These are phyloP conservation scores for Coelogynopora nodosa DNA, from an alignment of 2,888 invertebrate genomes.

Conservation along the genomic window DNA sequence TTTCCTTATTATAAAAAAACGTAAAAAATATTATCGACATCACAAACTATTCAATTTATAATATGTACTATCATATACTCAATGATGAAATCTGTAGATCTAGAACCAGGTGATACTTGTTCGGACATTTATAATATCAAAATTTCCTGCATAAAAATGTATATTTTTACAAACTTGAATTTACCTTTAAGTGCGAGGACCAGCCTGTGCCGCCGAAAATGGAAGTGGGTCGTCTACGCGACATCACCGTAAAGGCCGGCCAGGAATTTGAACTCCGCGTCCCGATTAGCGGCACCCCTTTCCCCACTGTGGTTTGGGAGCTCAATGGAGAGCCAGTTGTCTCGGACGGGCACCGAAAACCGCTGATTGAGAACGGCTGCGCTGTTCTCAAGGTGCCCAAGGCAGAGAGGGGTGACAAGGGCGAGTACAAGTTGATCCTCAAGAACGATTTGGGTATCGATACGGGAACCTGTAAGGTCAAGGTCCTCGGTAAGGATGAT, in stretches of 20 bases:
- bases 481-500: slow-evolving; percentile 73
- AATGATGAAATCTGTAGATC: too few relatives aligned
- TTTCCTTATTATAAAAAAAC: too few relatives aligned
- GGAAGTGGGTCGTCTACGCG: not conserved
- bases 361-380: slow-evolving; percentile 48
- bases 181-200: slow-evolving; percentile 53
- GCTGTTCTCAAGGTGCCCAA: slow-evolving; percentile 35
- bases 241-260: slow-evolving; percentile 77
- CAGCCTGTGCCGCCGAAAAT: slow-evolving; percentile 55
- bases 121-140: too few relatives aligned
- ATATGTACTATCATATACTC: too few relatives aligned
- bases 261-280: slow-evolving; percentile 95
- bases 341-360: slow-evolving; percentile 52
- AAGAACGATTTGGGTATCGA: slow-evolving; percentile 92
- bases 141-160: too few relatives aligned
- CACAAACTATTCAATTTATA: too few relatives aligned
- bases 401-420: slow-evolving; percentile 66
- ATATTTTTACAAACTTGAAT: too few relatives aligned
- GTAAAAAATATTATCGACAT: too few relatives aligned
- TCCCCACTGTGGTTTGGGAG: slow-evolving; percentile 85
- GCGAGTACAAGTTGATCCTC: slow-evolving; percentile 83
- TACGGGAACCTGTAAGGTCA: slow-evolving; percentile 87
- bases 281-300: slow-evolving; percentile 82
- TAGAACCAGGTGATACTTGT: too few relatives aligned
- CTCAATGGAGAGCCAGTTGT: slow-evolving; percentile 62